phyloP scores from a whole-genome alignment of 2,113 vertebrate genomes.

The Cricetomys ansorgei region DNA sequence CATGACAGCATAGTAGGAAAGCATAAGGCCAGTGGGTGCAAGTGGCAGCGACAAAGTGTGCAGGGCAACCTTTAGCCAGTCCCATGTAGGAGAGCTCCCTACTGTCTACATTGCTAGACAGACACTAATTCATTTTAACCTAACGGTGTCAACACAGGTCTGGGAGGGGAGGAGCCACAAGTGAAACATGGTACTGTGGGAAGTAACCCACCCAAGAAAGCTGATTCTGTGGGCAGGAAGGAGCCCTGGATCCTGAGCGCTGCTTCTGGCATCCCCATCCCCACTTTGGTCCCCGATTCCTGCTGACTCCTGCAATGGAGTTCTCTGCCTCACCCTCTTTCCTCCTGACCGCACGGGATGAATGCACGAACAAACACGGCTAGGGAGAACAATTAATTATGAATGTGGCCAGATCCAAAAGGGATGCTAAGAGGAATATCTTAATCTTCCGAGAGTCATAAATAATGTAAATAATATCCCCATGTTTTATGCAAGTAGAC shows the following conservation, averaged over 20 bases:
- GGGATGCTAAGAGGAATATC: conserved; percentile 5
- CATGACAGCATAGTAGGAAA: background rate
- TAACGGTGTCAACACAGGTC: background rate
- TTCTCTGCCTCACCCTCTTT: background rate
- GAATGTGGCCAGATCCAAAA: background rate
- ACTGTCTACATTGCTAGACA: background rate
- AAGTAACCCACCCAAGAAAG: background rate
- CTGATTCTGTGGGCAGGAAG: background rate
- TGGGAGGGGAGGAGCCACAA: background rate
- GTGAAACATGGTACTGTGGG: background rate
- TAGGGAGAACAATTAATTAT: background rate
- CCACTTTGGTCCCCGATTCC: background rate
- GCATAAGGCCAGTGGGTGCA: background rate
- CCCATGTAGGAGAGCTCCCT: background rate
- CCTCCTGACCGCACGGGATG: background rate
- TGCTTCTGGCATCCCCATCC: too few relatives aligned
- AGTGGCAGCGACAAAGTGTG: background rate
- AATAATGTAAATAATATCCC: conserved; percentile 61
- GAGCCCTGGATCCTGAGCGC: background rate
- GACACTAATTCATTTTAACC: background rate
- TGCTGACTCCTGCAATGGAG: background rate
- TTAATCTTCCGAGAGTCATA: background rate
- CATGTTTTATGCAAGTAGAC: conserved; percentile 57
- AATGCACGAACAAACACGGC: background rate
- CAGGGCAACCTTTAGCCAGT: background rate